Evolutionary conservation across 2,888 invertebrate species (phyloP).

Genomic region (Tenthredo amoena): DNA sequence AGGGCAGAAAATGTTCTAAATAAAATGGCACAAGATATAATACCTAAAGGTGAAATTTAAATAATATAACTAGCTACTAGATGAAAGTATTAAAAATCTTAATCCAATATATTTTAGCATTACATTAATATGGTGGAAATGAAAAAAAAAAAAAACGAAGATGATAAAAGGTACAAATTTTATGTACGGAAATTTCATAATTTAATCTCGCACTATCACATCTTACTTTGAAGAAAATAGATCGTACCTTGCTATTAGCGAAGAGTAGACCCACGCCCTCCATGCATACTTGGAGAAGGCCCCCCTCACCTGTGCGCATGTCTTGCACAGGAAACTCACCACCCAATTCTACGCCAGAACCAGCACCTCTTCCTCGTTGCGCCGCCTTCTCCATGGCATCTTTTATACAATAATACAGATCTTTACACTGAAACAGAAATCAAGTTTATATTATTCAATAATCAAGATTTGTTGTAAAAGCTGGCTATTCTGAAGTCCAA

Average conservation of each 20-base stretch:
- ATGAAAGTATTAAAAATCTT: slow-evolving; percentile 43
- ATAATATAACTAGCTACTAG: slow-evolving; percentile 45
- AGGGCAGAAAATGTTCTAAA: slow-evolving; percentile 40
- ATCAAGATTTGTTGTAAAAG: background rate
- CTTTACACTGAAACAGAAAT: slow-evolving; percentile 90
- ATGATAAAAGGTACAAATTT: slow-evolving; percentile 38
- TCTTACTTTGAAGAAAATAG: slow-evolving; percentile 56
- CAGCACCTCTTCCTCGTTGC: slow-evolving; percentile 86
- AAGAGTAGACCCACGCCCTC: slow-evolving; percentile 99
- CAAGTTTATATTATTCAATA: background rate
- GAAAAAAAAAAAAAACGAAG: slow-evolving; percentile 13
- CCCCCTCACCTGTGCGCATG: slow-evolving; percentile 97
- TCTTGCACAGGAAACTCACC: slow-evolving; percentile 99
- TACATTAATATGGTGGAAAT: slow-evolving; percentile 42
- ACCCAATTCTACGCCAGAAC: slow-evolving; percentile 88
- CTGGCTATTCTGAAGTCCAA: background rate
- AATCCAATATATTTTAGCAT: slow-evolving; percentile 45
- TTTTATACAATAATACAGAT: slow-evolving; percentile 98
- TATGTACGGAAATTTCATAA: slow-evolving; percentile 36
- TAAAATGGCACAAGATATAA: slow-evolving; percentile 25
- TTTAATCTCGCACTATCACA: slow-evolving; percentile 37
- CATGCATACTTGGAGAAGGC: slow-evolving; percentile 98
- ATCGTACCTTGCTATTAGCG: slow-evolving; percentile 98
- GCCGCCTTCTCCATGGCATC: slow-evolving; percentile 97
- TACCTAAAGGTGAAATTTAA: slow-evolving; percentile 40